phyloP scores from a whole-genome alignment of 2,113 vertebrate species.

The Sebastes fasciatus region DNA sequence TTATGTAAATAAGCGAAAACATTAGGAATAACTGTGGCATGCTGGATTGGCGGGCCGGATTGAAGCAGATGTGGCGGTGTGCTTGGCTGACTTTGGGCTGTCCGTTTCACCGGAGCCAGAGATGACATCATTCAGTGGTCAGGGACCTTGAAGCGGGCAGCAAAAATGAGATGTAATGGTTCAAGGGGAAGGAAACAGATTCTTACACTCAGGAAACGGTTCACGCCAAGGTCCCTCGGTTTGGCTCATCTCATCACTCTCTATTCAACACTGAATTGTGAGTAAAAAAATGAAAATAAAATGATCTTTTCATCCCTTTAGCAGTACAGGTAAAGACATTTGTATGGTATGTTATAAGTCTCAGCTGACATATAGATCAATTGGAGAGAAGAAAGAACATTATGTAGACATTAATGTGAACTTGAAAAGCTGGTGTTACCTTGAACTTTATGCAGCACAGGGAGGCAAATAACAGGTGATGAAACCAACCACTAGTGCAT shows the following conservation, averaged over 20 bases:
- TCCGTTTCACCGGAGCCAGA: constrained; percentile 55
- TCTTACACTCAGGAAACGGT: constrained; percentile 6
- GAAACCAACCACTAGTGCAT: background rate
- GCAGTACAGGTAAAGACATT: background rate
- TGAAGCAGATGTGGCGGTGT: constrained; percentile 75
- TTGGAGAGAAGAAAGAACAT: background rate
- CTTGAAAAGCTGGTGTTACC: background rate
- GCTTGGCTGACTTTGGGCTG: constrained; percentile 72
- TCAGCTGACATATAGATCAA: background rate
- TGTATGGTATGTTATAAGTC: background rate
- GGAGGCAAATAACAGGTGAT: constrained; percentile 11
- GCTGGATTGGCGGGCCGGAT: constrained; percentile 50
- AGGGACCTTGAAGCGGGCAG: constrained; percentile 55
- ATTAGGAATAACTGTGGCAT: constrained; percentile 67
- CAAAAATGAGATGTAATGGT: constrained; percentile 39
- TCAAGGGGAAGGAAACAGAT: constrained; percentile 43
- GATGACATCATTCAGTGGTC: constrained; percentile 64
- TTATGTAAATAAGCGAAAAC: constrained; percentile 78
- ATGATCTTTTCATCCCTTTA: constrained; percentile 11
- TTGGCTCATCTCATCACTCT: constrained; percentile 20
- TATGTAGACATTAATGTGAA: constrained; percentile 5
- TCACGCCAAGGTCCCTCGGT: background rate
- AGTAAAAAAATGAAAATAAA: constrained; percentile 4
- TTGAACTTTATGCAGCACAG: constrained; percentile 13
- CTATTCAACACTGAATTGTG: background rate